Percentiles rank a stretch among this genome's conserved stretches.
These are phyloP conservation scores for Acrocyrtus sp. DNA, from an alignment of 2,888 invertebrate species.

Conservation along the genomic window DNA sequence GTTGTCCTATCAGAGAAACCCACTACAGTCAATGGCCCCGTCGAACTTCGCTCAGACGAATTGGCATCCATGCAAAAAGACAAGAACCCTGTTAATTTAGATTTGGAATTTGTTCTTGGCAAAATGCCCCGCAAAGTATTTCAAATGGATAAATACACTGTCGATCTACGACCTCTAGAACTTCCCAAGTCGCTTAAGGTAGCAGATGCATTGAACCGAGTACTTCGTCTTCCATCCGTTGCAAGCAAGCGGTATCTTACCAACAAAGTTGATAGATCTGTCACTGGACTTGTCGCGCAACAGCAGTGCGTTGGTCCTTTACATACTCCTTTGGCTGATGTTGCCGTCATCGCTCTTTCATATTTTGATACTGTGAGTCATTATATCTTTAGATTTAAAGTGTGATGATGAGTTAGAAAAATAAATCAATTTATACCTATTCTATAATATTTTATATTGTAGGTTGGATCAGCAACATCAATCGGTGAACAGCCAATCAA, in stretches of 20 bases:
- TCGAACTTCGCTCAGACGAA: conserved; percentile 49
- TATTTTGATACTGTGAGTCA: conserved; percentile 76
- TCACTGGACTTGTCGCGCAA: conserved; percentile 93
- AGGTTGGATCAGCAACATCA: conserved; percentile 89
- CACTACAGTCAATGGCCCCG: conserved; percentile 39
- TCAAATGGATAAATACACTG: conserved; percentile 70
- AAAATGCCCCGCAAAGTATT: conserved; percentile 86
- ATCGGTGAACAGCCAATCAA: conserved; percentile 98
- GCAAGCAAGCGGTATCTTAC: conserved; percentile 95
- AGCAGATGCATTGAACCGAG: conserved; percentile 77
- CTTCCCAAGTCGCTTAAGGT: conserved; percentile 73
- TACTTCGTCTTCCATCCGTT: conserved; percentile 88
- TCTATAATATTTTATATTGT: conserved; percentile 25
- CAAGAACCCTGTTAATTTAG: conserved; percentile 84
- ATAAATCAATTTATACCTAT: neutral
- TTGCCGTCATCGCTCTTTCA: conserved; percentile 88
- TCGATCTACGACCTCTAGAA: conserved; percentile 69
- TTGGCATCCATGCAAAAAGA: conserved; percentile 65
- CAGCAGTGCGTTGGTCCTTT: conserved; percentile 98
- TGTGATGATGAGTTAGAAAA: neutral
- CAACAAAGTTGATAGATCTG: conserved; percentile 95
- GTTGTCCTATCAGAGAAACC: conserved; percentile 59
- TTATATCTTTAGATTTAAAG: neutral
- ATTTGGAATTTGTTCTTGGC: conserved; percentile 88
- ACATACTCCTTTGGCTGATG: conserved; percentile 95